These are phyloP conservation scores for Nomada goodeniana DNA, from an alignment of 2,888 invertebrate species.

Conservation along the genomic window DNA sequence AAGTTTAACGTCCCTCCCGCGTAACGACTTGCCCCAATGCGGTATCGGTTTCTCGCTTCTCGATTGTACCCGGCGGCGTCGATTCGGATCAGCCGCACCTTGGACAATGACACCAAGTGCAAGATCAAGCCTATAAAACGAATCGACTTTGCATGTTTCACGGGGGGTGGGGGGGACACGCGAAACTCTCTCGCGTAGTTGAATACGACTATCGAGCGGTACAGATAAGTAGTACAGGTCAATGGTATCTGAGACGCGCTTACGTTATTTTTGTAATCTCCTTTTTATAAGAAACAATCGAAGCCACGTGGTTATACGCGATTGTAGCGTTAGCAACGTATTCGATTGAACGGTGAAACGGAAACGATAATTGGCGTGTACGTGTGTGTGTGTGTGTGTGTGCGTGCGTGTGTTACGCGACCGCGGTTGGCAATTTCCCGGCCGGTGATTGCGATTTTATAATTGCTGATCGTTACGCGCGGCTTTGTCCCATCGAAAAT, in stretches of 20 bases:
- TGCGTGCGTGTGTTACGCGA: background rate
- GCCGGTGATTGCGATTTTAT: conserved; percentile 46
- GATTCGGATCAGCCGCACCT: too few species aligned
- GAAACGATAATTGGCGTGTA: conserved; percentile 7
- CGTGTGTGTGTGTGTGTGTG: background rate
- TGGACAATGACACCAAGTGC: too few species aligned
- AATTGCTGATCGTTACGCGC: conserved; percentile 32
- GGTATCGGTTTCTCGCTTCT: too few species aligned
- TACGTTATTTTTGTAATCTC: too few species aligned
- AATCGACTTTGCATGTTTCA: conserved; percentile 4
- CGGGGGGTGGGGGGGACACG: background rate
- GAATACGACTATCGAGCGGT: too few species aligned
- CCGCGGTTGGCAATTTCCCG: conserved; percentile 25
- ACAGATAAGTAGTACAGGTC: background rate
- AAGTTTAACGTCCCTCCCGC: background rate
- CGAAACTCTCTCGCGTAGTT: background rate
- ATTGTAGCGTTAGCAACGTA: background rate
- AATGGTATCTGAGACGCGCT: background rate
- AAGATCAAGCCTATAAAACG: too few species aligned
- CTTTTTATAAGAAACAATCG: background rate
- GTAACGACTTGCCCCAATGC: too few species aligned
- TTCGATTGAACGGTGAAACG: background rate
- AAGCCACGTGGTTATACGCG: background rate
- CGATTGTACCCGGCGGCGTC: too few species aligned
- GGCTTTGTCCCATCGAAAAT: conserved; percentile 40